These are phyloP conservation scores for Bubo bubo DNA, from an alignment of 2,113 vertebrate genomes.

Conservation along the genomic window DNA sequence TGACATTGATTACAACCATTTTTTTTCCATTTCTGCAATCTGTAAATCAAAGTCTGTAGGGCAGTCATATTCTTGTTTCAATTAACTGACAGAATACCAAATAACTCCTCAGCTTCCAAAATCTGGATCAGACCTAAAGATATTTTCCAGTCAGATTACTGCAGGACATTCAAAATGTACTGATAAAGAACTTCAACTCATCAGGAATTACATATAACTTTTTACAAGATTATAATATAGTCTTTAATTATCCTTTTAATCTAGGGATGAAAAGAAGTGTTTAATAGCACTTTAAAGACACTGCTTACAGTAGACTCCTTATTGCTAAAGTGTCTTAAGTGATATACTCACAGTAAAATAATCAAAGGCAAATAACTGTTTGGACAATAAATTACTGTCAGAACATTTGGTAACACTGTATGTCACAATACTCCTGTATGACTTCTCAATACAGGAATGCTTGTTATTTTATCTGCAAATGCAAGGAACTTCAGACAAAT, in stretches of 20 bases:
- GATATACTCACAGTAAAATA: neutral
- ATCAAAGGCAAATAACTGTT: neutral
- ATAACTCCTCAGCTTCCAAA: neutral
- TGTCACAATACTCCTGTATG: neutral
- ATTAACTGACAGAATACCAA: neutral
- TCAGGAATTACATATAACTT: neutral
- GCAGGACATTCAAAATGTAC: neutral
- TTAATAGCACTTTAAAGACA: neutral
- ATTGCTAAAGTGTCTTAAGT: neutral
- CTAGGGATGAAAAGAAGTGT: neutral
- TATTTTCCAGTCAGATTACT: neutral
- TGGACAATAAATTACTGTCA: neutral
- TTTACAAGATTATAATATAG: neutral
- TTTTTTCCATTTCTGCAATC: neutral
- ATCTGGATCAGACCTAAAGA: neutral
- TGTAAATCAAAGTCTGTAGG: neutral
- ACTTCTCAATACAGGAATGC: neutral
- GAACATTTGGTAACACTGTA: neutral
- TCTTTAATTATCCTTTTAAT: neutral
- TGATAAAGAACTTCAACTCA: neutral
- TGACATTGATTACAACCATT: neutral
- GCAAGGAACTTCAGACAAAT: neutral
- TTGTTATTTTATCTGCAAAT: neutral
- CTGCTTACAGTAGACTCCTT: neutral
- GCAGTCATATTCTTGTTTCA: neutral